Conservation (phyloP, 2,113 vertebrate genomes). For the Galbula dea region DNA sequence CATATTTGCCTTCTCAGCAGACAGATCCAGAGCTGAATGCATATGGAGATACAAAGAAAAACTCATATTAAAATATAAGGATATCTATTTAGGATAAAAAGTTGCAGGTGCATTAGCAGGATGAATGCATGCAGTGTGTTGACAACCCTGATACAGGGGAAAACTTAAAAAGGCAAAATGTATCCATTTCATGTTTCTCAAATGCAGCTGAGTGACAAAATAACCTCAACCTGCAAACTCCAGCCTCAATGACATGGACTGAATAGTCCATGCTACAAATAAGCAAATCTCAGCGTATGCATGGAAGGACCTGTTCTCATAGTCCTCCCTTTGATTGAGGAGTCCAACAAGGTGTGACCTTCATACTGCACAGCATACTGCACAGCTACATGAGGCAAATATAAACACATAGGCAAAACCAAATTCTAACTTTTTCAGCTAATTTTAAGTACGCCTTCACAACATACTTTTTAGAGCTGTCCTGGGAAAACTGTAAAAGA, state of each 20-base stretch:
- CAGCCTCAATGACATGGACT: fast-evolving
- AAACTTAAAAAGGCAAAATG: background rate
- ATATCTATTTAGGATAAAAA: background rate
- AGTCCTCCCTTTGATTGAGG: background rate
- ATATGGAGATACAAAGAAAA: fast-evolving
- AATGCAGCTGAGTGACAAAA: background rate
- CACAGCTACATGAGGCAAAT: background rate
- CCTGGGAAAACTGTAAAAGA: background rate
- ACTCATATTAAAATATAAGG: too few species aligned
- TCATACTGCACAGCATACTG: background rate
- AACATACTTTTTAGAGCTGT: background rate
- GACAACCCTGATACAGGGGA: background rate
- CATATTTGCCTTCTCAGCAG: background rate
- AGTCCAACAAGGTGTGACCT: background rate
- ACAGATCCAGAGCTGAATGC: background rate
- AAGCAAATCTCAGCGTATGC: fast-evolving
- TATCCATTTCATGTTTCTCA: background rate
- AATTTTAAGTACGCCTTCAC: background rate
- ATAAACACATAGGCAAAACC: background rate
- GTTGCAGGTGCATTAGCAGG: background rate
- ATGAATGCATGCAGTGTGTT: background rate
- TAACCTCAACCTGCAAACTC: background rate
- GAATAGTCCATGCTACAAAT: background rate
- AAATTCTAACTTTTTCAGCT: background rate
- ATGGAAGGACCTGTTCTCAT: background rate